phyloP scores from a whole-genome alignment of 2,113 vertebrate genomes.

The Centrocercus urophasianus region DNA sequence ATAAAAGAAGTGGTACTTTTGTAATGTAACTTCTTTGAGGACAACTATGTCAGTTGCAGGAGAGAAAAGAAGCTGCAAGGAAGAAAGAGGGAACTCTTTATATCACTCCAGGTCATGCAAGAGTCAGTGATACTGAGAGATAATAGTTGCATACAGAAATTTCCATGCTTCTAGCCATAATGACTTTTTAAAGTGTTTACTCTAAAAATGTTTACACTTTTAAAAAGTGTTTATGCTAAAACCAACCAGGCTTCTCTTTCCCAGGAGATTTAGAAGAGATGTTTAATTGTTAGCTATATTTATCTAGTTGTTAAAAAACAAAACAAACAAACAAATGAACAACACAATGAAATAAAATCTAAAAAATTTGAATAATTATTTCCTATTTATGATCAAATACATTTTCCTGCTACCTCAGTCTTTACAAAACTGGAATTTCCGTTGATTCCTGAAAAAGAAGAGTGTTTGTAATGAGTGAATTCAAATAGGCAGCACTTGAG shows the following conservation, averaged over 20 bases:
- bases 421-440: neutral
- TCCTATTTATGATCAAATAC: neutral
- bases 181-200: neutral
- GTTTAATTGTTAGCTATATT: neutral
- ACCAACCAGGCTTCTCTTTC: rapidly evolving
- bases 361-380: neutral
- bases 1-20: neutral
- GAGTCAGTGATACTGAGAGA: neutral
- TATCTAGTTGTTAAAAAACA: neutral
- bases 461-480: neutral
- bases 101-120: neutral
- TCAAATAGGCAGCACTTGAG: neutral
- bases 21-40: neutral
- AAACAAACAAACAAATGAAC: neutral
- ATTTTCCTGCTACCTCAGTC: neutral
- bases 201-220: no score
- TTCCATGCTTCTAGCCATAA: neutral
- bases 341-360: neutral
- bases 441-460: neutral
- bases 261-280: neutral
- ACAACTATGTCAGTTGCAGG: neutral
- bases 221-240: neutral
- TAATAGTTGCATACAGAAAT: neutral
- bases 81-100: neutral
- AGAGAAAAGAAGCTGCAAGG: neutral